These are phyloP conservation scores for Lycaon pictus DNA, from an alignment of 2,113 vertebrate species.

Conservation along the genomic window DNA sequence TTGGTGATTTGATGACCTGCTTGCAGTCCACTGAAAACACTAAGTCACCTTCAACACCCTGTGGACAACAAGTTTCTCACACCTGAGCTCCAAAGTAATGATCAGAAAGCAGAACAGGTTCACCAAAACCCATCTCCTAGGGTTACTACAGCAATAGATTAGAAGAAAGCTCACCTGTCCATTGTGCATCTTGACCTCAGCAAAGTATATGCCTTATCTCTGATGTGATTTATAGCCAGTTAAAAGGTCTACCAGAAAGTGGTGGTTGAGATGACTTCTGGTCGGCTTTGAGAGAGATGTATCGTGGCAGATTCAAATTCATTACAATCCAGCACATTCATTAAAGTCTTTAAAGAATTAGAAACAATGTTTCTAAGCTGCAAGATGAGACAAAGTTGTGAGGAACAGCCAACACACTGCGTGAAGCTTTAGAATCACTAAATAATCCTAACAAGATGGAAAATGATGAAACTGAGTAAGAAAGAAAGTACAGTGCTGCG, in stretches of 20 bases:
- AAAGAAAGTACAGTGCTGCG: neutral
- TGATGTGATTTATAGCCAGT: neutral
- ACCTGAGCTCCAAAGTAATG: neutral
- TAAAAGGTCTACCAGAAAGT: neutral
- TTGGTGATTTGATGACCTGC: neutral
- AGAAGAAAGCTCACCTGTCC: neutral
- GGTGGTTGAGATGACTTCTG: neutral
- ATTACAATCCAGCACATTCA: neutral
- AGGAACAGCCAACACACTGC: neutral
- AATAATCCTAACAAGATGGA: neutral
- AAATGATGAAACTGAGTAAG: neutral
- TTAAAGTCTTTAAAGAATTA: slow-evolving; percentile 26
- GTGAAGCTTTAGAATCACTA: neutral
- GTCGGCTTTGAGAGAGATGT: neutral
- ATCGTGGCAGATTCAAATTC: neutral
- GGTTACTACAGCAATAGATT: neutral
- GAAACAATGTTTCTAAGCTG: neutral
- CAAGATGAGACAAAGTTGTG: neutral
- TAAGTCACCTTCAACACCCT: neutral
- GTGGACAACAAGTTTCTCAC: neutral
- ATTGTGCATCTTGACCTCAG: neutral
- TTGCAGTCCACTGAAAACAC: neutral
- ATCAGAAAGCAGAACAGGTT: neutral
- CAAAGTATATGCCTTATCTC: neutral
- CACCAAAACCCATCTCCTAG: neutral